Conservation (phyloP, 2,888 invertebrate genomes). For the Venustoraphidia nigricollis region DNA sequence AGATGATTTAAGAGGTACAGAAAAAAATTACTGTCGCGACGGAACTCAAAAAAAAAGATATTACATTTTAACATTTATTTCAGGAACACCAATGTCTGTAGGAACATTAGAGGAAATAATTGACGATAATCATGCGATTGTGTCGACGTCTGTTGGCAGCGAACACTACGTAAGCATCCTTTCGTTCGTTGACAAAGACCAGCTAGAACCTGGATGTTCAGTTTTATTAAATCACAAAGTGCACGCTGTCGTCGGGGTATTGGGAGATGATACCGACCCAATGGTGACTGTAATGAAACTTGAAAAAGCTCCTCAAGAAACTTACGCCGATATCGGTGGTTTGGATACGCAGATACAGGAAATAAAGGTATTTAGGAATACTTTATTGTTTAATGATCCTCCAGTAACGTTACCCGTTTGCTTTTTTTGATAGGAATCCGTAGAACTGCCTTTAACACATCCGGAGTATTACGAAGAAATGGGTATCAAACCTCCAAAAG, state of each 20-base stretch:
- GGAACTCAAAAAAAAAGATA: not conserved
- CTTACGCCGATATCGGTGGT: slow-evolving; percentile 97
- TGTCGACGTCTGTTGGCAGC: slow-evolving; percentile 95
- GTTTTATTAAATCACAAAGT: slow-evolving; percentile 98
- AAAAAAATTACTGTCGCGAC: not conserved
- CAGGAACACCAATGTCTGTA: slow-evolving; percentile 97
- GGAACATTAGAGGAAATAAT: slow-evolving; percentile 99
- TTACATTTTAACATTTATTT: not conserved
- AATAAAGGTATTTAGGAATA: slow-evolving; percentile 41
- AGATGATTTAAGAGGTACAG: slow-evolving; percentile 71
- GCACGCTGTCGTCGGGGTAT: slow-evolving; percentile 96
- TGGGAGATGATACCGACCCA: slow-evolving; percentile 98
- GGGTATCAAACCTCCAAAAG: slow-evolving; percentile 99
- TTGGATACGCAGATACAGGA: slow-evolving; percentile 95
- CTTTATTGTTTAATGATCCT: too few species aligned
- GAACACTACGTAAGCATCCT: slow-evolving; percentile 99
- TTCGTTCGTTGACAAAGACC: slow-evolving; percentile 99
- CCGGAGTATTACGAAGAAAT: slow-evolving; percentile 99
- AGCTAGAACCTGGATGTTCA: slow-evolving; percentile 96
- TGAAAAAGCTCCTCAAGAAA: slow-evolving; percentile 98
- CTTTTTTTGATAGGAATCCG: slow-evolving; percentile 52
- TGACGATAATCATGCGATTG: slow-evolving; percentile 99
- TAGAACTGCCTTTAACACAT: slow-evolving; percentile 95
- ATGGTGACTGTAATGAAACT: slow-evolving; percentile 99
- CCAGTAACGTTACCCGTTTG: not conserved